Evolutionary conservation across 2,888 invertebrate genomes (phyloP).

Genomic region (Scaptomyza flava): DNA sequence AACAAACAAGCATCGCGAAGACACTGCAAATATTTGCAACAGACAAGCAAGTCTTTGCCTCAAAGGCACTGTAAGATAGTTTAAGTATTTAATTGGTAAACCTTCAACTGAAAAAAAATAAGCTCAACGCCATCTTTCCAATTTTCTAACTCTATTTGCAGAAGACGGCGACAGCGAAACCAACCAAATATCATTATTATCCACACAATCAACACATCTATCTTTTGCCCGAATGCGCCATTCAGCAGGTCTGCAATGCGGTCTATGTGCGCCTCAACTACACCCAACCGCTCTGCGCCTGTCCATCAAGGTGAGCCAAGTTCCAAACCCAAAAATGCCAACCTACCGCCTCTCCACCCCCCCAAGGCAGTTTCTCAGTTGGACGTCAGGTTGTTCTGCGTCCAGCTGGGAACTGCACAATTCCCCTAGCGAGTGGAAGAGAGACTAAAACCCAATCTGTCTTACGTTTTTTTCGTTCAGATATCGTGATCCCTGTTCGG

Average conservation of each 20-base stretch:
- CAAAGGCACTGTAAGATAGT: constrained; percentile 2
- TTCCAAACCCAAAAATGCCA: background rate
- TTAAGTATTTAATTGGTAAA: too few species aligned
- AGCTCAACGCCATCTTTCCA: background rate
- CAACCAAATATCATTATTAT: constrained; percentile 96
- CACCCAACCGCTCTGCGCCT: constrained; percentile 96
- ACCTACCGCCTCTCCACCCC: background rate
- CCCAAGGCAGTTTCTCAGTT: constrained; percentile 3
- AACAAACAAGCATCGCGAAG: constrained; percentile 46
- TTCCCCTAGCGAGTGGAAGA: constrained; percentile 14
- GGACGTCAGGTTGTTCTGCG: constrained; percentile 18
- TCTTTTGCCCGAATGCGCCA: constrained; percentile 95
- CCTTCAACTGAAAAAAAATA: too few species aligned
- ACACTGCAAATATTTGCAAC: constrained; percentile 58
- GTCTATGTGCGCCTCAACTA: constrained; percentile 96
- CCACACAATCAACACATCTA: constrained; percentile 97
- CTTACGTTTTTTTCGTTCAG: constrained; percentile 59
- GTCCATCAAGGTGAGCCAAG: constrained; percentile 89
- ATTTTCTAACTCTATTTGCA: constrained; percentile 80
- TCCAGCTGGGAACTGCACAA: constrained; percentile 14
- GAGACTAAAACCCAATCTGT: constrained; percentile 53
- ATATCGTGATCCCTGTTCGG: constrained; percentile 95
- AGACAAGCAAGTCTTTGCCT: constrained; percentile 34
- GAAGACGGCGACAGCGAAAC: constrained; percentile 91
- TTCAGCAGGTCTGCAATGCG: constrained; percentile 97